Conservation (phyloP, 2,888 invertebrate species). For the Amiota communis region DNA sequence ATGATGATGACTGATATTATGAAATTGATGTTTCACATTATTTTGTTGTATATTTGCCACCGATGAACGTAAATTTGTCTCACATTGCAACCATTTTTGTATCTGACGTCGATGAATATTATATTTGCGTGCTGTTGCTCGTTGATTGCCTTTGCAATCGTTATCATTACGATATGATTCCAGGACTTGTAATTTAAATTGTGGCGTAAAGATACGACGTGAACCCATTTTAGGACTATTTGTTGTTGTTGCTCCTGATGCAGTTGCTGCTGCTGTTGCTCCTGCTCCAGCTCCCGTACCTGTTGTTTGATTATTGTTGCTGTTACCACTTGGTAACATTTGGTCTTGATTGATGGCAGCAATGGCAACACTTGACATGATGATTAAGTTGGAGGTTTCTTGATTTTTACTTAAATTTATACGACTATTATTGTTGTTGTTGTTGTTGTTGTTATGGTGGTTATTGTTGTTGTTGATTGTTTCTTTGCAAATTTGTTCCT, state of each 20-base stretch:
- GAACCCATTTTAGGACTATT: conserved; percentile 79
- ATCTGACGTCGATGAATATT: conserved; percentile 92
- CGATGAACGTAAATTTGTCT: conserved; percentile 83
- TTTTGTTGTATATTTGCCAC: conserved; percentile 75
- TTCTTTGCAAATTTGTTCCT: conserved; percentile 9
- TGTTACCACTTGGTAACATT: conserved; percentile 28
- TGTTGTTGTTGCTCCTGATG: conserved; percentile 32
- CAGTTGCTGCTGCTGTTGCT: neutral
- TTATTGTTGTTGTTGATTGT: conserved; percentile 25
- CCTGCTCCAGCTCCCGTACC: neutral
- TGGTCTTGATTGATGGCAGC: conserved; percentile 28
- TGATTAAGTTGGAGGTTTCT: conserved; percentile 33
- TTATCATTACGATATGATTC: conserved; percentile 89
- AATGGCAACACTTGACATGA: conserved; percentile 17
- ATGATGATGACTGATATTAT: conserved; percentile 53
- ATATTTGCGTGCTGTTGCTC: conserved; percentile 91
- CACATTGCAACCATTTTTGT: conserved; percentile 93
- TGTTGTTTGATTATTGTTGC: neutral
- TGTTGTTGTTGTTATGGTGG: conserved; percentile 30
- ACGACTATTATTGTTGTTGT: conserved; percentile 16
- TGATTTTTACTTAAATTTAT: conserved; percentile 28
- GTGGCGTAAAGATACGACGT: conserved; percentile 89
- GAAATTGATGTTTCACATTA: conserved; percentile 67
- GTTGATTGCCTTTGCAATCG: conserved; percentile 91
- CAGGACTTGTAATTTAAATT: conserved; percentile 90